Conservation (phyloP, 2,888 invertebrate genomes). For the Spilarctia lutea region DNA sequence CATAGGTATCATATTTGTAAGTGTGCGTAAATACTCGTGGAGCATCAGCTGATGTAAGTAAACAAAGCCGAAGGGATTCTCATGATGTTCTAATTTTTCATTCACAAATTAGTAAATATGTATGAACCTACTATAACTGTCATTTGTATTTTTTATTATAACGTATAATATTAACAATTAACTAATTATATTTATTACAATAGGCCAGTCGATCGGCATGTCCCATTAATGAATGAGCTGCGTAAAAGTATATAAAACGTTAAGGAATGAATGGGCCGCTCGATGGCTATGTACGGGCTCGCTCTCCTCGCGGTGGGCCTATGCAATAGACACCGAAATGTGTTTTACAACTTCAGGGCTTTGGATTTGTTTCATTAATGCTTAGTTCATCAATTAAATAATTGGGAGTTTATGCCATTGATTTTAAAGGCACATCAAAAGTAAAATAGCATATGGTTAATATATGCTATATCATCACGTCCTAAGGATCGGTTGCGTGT, state of each 20-base stretch:
- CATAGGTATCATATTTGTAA: constrained; percentile 32
- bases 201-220: no score
- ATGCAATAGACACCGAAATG: constrained; percentile 99
- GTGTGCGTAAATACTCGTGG: constrained; percentile 56
- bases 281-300: constrained; percentile 88
- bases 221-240: constrained; percentile 84
- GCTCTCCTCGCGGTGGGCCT: constrained; percentile 87
- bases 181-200: constrained; percentile 71
- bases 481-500: no score
- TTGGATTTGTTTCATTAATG: no score
- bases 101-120: neutral
- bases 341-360: constrained; percentile 95
- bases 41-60: constrained; percentile 80
- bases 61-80: constrained; percentile 68
- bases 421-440: no score
- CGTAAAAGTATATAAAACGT: constrained; percentile 81
- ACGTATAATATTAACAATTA: constrained; percentile 32
- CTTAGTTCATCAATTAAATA: no score
- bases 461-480: no score
- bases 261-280: constrained; percentile 92
- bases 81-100: constrained; percentile 24
- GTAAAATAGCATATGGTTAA: no score
- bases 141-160: constrained; percentile 44
- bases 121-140: neutral
- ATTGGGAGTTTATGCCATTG: no score